Evolutionary conservation across 1,140 invertebrate species (phyloP).

Genomic region (Maniola jurtina): DNA sequence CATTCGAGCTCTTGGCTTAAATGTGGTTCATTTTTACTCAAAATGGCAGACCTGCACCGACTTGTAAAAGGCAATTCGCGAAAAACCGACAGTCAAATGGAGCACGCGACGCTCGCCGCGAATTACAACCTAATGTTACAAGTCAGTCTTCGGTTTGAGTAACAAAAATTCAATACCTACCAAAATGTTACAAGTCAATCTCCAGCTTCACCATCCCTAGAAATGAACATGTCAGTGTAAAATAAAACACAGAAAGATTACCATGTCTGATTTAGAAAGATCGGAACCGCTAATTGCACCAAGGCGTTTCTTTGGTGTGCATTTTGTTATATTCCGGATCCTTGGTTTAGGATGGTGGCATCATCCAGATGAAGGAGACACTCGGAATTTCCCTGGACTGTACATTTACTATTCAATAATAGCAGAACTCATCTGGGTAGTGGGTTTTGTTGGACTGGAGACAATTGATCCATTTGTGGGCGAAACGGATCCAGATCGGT

Average conservation of each 20-base stretch:
- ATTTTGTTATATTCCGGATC: slow-evolving; percentile 56
- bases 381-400: slow-evolving; percentile 54
- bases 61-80: no score
- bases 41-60: no score
- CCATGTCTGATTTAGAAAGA: slow-evolving; percentile 21
- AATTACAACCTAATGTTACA: no score
- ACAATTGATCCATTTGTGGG: slow-evolving; percentile 70
- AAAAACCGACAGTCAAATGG: no score
- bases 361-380: slow-evolving; percentile 62
- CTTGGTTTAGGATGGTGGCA: slow-evolving; percentile 72
- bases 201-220: not conserved
- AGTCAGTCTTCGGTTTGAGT: no score
- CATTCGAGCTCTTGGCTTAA: no score
- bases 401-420: slow-evolving; percentile 65
- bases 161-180: not conserved
- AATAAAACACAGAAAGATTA: not conserved
- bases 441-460: slow-evolving; percentile 67
- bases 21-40: no score
- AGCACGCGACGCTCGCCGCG: no score
- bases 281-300: slow-evolving; percentile 26
- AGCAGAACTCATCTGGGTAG: slow-evolving; percentile 65
- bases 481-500: slow-evolving; percentile 66
- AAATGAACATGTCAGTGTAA: not conserved
- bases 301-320: slow-evolving; percentile 54
- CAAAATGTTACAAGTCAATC: not conserved